A percentile compares a stretch with the other conserved stretches of the same genome.
Evolutionary conservation across 1,140 invertebrate species (phyloP).

Genomic region (Hyposmocoma kahamanoa): DNA sequence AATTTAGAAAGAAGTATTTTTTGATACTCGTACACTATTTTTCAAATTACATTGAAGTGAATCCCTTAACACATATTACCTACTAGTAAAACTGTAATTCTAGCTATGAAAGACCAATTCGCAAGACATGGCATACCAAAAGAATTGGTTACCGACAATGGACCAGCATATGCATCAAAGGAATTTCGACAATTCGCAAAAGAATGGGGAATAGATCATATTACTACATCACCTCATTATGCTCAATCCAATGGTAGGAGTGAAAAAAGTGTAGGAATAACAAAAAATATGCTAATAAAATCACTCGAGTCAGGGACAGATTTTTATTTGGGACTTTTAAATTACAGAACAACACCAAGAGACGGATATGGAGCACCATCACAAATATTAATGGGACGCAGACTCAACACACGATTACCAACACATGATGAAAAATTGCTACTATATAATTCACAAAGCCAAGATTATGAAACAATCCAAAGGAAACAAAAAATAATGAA

Average conservation of each 20-base stretch:
- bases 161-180: constrained; percentile 4
- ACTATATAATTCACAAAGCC: no score
- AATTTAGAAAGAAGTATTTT: constrained; percentile 4
- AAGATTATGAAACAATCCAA: no score
- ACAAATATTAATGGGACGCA: constrained; percentile 7
- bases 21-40: constrained; percentile 9
- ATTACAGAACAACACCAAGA: constrained; percentile 7
- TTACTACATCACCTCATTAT: constrained; percentile 4
- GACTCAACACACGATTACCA: constrained; percentile 3
- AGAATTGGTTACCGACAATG: constrained; percentile 8
- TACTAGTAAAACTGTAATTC: neutral
- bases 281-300: constrained; percentile 2
- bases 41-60: constrained; percentile 7
- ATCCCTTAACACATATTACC: neutral
- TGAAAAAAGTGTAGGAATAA: constrained; percentile 2
- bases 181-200: constrained; percentile 3
- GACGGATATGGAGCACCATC: constrained; percentile 2
- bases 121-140: constrained; percentile 5
- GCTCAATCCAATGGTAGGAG: constrained; percentile 6
- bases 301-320: neutral
- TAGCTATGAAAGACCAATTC: constrained; percentile 7
- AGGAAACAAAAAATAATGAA: no score
- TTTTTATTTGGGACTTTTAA: constrained; percentile 8
- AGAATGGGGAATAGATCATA: constrained; percentile 2
- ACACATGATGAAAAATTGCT: neutral